A percentile compares a stretch with the other conserved stretches of the same genome.
Conservation (phyloP, 2,113 vertebrate species). For the Phylloscopus trochiloides region DNA sequence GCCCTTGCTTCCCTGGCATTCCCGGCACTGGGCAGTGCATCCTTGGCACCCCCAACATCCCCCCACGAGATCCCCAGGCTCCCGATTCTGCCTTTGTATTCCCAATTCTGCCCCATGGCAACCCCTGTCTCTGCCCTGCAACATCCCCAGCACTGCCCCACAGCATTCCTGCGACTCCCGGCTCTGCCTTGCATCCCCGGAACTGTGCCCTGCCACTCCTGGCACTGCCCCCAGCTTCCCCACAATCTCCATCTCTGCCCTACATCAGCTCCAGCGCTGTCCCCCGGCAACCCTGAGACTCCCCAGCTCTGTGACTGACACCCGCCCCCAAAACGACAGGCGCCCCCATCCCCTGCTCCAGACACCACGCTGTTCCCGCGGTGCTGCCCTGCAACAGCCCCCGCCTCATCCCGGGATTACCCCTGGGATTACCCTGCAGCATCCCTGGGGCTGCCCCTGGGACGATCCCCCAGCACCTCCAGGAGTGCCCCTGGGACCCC, state of each 20-base stretch:
- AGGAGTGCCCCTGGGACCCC: not conserved
- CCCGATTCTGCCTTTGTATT: not conserved
- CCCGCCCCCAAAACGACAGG: not conserved
- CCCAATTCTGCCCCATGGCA: not conserved
- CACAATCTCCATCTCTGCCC: not conserved
- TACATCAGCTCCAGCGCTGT: not conserved
- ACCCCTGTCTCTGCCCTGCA: not conserved
- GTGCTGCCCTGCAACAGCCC: not conserved
- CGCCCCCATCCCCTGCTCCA: not conserved
- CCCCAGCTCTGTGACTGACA: not conserved
- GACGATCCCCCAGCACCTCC: not conserved
- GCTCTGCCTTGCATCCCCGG: not conserved
- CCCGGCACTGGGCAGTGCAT: not conserved
- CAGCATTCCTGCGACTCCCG: not conserved
- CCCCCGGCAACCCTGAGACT: not conserved
- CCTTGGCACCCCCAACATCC: not conserved
- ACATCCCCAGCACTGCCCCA: not conserved
- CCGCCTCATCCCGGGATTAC: not conserved
- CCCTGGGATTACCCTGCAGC: not conserved
- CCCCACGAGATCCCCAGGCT: not conserved
- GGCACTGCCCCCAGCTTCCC: not conserved
- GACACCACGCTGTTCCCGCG: not conserved
- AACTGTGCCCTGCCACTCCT: not conserved
- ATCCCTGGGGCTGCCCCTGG: not conserved
- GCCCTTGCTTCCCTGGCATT: not conserved